phyloP scores from a whole-genome alignment of 2,113 vertebrate species.

The Forbesichthys agassizii region DNA sequence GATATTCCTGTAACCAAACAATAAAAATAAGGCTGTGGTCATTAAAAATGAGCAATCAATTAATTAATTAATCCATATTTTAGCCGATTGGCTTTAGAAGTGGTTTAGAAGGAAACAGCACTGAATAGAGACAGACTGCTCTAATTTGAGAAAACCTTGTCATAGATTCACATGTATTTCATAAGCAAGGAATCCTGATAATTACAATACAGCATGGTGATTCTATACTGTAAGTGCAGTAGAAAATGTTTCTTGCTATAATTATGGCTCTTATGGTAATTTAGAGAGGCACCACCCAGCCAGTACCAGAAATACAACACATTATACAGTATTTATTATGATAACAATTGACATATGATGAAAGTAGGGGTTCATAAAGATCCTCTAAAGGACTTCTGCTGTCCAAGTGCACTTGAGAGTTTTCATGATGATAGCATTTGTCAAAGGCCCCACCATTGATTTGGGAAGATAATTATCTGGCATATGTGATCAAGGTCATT shows the following conservation, averaged over 20 bases:
- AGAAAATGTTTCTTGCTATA: background rate
- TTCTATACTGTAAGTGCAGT: background rate
- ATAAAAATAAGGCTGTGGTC: slow-evolving; percentile 31
- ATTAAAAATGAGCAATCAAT: slow-evolving; percentile 32
- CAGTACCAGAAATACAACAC: no score
- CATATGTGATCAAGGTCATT: slow-evolving; percentile 65
- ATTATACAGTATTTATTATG: background rate
- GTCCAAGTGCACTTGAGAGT: slow-evolving; percentile 25
- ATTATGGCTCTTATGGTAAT: background rate
- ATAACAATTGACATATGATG: background rate
- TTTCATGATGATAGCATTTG: slow-evolving; percentile 58
- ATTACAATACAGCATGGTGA: background rate
- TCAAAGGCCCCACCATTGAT: slow-evolving; percentile 64
- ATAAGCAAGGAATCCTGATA: background rate
- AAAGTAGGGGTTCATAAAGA: slow-evolving; percentile 42
- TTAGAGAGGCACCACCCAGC: no score
- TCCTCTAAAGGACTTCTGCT: slow-evolving; percentile 13
- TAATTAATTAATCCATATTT: slow-evolving; percentile 10
- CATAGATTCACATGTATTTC: background rate
- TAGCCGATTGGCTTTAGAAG: background rate
- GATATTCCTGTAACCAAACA: slow-evolving; percentile 49
- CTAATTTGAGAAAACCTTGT: no score
- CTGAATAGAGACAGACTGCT: background rate
- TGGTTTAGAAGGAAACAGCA: background rate
- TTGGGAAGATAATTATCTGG: slow-evolving; percentile 64